Base-by-base conservation (phyloP, 2,888 invertebrate genomes). In the Callyntrura sp. region DNA sequence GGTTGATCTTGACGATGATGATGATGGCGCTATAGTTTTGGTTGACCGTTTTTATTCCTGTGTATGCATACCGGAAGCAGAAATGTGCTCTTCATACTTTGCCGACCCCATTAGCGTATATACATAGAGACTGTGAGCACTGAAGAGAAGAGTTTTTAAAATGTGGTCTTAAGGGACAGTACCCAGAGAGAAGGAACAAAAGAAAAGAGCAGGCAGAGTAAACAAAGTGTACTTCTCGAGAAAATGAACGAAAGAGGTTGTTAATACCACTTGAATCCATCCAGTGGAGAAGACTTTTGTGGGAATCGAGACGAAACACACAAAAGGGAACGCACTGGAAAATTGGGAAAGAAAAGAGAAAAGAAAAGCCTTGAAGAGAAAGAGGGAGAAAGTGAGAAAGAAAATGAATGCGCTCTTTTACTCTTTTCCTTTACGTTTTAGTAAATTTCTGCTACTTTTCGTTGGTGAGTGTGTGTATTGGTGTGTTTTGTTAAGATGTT, bases 241-340 rank as follows among this genome's bases (percentile, higher is more conserved):
- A 48, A 48, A 45, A 20, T 0, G 57, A 62, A 35, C 62, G 62
- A 86, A 79, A 86, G 79, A 51, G 57, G 78, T 57, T 25, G 82
- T 73, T 88, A 88, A 88, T 88, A 73, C 88, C 82, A 82, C 35
- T 35, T 35, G 35, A 35, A 35, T 35, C 35, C 35, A n/a, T n/a
- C n/a, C n/a, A n/a, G n/a, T n/a, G 57, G 8, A 17, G 17, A 17
- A 14, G 17, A 35, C 35, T 35, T 35, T 6, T 35, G 35, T 11
- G 62, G 25, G 20, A 25, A 62, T 23, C 62, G 23, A 6, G 62
- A 25, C 62, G 23, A 6, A 25, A 25, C 5, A 51, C 14, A 51
- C 14, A 51, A n/a, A 51, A 51, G 51, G 35, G 35, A 35, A 35
- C 35, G 35, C 35, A 35, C 35, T 35, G 12, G 23, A n/a, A 70